Evolutionary conservation across 2,797 vertebrate species (phyloP).

Genomic region (Muscicapa striata): DNA sequence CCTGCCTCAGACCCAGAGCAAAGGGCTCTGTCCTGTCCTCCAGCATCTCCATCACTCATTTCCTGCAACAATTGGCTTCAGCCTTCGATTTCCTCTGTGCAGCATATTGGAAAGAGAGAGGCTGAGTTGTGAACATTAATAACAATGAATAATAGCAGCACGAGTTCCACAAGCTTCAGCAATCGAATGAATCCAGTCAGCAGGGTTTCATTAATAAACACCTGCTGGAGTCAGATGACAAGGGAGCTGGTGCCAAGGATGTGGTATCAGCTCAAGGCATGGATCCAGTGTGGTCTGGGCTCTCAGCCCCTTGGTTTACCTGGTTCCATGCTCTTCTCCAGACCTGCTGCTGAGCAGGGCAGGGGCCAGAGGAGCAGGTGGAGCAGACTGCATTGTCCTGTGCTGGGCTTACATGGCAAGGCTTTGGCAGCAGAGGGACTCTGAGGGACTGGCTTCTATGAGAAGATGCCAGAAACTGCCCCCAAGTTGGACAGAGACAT

Average conservation of each 20-base stretch:
- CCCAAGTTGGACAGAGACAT: not conserved
- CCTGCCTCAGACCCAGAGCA: not conserved
- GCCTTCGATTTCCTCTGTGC: slow-evolving; percentile 52
- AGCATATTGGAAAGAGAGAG: slow-evolving; percentile 43
- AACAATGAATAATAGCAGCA: slow-evolving; percentile 58
- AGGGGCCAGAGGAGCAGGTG: not conserved
- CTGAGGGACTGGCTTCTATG: not conserved
- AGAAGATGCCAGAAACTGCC: not conserved
- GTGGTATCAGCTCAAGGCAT: not conserved
- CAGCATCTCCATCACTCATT: slow-evolving; percentile 35
- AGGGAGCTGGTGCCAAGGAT: slow-evolving; percentile 35
- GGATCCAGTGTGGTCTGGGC: not conserved
- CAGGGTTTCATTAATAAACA: slow-evolving; percentile 39
- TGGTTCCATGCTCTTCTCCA: not conserved
- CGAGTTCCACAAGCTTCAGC: slow-evolving; percentile 48
- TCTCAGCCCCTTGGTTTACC: not conserved
- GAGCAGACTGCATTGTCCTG: not conserved
- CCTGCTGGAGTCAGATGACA: not conserved
- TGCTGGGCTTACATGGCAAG: not conserved
- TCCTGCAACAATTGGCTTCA: slow-evolving; percentile 28
- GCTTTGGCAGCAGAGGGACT: not conserved
- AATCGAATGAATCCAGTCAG: slow-evolving; percentile 52
- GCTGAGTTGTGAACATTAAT: slow-evolving; percentile 55
- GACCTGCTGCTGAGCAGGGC: not conserved
- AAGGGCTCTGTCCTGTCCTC: not conserved